Conservation (phyloP, 1,140 invertebrate species). For the Babylonia areolata region DNA sequence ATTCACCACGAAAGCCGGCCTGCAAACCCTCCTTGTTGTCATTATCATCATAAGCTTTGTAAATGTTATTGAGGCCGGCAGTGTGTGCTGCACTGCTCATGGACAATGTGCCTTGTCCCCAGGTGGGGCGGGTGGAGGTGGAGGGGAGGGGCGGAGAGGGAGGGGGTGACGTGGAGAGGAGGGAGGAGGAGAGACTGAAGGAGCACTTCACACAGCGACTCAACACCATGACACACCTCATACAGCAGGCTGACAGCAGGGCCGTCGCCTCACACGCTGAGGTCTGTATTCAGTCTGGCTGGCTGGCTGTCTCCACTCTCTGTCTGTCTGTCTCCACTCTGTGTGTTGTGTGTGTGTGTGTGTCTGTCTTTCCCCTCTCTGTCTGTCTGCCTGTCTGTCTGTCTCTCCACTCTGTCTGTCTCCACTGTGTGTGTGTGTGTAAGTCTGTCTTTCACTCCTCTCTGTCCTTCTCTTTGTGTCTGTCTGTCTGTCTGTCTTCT, state of each 20-base stretch:
- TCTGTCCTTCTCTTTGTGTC: not conserved
- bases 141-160: constrained; percentile 40
- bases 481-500: not conserved
- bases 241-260: constrained; percentile 79
- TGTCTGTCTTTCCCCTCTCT: not conserved
- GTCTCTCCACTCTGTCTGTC: not conserved
- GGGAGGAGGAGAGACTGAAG: constrained; percentile 74
- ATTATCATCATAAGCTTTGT: no score
- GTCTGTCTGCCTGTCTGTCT: not conserved
- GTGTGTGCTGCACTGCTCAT: no score
- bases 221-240: constrained; percentile 79
- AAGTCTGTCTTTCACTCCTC: not conserved
- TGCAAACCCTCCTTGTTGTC: no score
- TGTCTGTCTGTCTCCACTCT: not conserved
- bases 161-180: constrained; percentile 58
- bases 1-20: no score
- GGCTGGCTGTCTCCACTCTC: no score
- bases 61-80: no score
- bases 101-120: no score
- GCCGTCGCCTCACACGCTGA: constrained; percentile 80
- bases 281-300: constrained; percentile 66
- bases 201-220: constrained; percentile 80
- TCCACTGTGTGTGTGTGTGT: not conserved
- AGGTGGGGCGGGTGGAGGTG: constrained; percentile 34
- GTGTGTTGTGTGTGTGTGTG: not conserved